Percentiles rank a stretch among this genome's conserved stretches.
These are phyloP conservation scores for Sarcophilus harrisii DNA, from an alignment of 2,797 vertebrate genomes.

Conservation along the genomic window DNA sequence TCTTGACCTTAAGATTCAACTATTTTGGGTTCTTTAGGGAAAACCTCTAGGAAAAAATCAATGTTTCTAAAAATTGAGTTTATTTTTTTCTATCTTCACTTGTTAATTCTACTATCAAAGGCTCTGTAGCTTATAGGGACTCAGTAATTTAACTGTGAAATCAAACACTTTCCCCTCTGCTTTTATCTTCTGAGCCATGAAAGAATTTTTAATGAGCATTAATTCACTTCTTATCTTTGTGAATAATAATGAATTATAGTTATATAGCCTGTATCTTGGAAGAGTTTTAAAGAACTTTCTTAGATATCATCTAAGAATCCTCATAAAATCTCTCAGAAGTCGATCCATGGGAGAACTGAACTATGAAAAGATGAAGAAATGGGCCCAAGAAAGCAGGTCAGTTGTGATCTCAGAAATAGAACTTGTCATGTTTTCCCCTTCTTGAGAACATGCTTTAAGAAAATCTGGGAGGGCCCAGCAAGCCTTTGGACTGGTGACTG, in stretches of 20 bases:
- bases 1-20: conserved; percentile 13
- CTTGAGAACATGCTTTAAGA: background rate
- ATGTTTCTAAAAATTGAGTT: conserved; percentile 5
- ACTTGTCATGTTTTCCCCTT: background rate
- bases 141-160: background rate
- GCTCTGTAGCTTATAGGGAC: background rate
- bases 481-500: background rate
- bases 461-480: background rate
- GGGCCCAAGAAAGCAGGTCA: background rate
- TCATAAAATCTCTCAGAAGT: background rate
- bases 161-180: background rate
- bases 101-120: background rate
- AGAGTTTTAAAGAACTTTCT: background rate
- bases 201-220: background rate
- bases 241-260: background rate
- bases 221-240: background rate
- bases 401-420: background rate
- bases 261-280: background rate
- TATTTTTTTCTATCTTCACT: background rate
- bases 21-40: conserved; percentile 30
- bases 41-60: conserved; percentile 12
- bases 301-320: background rate
- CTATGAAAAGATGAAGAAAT: background rate
- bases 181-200: background rate
- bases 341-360: background rate